phyloP scores from a whole-genome alignment of 2,888 invertebrate genomes.

The Philhelius pedissequus region DNA sequence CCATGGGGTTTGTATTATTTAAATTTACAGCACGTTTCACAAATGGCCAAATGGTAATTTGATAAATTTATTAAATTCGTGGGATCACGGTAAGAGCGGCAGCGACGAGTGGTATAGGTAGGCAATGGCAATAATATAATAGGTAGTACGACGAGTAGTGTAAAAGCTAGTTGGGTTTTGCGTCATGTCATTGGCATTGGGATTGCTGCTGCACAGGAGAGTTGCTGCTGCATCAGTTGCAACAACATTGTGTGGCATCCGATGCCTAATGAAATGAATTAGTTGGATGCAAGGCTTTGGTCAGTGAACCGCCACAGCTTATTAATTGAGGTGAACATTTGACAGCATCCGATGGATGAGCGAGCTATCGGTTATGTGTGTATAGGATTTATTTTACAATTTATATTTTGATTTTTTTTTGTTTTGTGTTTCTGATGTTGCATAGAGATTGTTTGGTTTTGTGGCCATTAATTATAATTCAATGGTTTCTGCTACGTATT shows the following conservation, averaged over 20 bases:
- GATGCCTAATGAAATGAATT: conserved; percentile 68
- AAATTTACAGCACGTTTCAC: conserved; percentile 70
- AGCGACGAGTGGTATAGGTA: neutral
- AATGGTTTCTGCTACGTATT: conserved; percentile 37
- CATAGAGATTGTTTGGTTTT: conserved; percentile 25
- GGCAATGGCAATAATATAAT: neutral
- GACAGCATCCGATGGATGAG: conserved; percentile 56
- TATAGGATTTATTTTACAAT: conserved; percentile 7
- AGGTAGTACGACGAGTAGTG: neutral
- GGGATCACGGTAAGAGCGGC: conserved; percentile 40
- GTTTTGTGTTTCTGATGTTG: neutral
- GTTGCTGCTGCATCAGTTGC: conserved; percentile 25
- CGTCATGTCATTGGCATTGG: conserved; percentile 44
- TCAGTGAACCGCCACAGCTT: conserved; percentile 67
- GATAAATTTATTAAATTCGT: conserved; percentile 70
- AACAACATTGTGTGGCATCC: conserved; percentile 42
- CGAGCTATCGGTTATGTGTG: neutral
- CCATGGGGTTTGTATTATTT: conserved; percentile 66
- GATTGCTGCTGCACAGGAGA: neutral
- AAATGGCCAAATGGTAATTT: conserved; percentile 69
- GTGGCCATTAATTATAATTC: conserved; percentile 59
- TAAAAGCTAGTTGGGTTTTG: conserved; percentile 16
- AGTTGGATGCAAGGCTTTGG: conserved; percentile 62
- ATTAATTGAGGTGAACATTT: conserved; percentile 67
- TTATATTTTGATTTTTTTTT: conserved; percentile 5